These are phyloP conservation scores for Macrostomum cliftonense DNA, from an alignment of 2,888 invertebrate species.

Conservation along the genomic window DNA sequence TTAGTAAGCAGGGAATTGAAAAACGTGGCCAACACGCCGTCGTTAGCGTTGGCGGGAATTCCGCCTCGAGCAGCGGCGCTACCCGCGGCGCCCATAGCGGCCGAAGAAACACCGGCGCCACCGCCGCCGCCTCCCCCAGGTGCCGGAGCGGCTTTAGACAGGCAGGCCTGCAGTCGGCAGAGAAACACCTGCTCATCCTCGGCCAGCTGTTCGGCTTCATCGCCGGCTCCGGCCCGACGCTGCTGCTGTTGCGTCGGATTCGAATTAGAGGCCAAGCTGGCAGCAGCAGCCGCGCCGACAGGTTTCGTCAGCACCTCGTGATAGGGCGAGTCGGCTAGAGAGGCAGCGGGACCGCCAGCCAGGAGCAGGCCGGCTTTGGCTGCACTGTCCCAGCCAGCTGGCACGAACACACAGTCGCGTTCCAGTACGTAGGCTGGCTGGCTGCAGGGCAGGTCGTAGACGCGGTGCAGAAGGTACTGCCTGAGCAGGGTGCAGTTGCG, in stretches of 20 bases:
- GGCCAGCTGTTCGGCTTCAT: slow-evolving; percentile 70
- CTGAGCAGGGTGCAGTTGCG: slow-evolving; percentile 94
- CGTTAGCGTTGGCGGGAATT: slow-evolving; percentile 51
- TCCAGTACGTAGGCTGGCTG: slow-evolving; percentile 88
- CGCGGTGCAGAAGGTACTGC: slow-evolving; percentile 88
- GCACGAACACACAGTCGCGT: slow-evolving; percentile 89
- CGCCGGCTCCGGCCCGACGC: slow-evolving; percentile 40
- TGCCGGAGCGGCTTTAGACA: slow-evolving; percentile 1
- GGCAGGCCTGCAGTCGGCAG: background rate
- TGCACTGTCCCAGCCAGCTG: slow-evolving; percentile 94
- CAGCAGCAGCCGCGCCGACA: background rate
- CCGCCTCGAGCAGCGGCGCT: slow-evolving; percentile 33
- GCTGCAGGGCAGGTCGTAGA: slow-evolving; percentile 81
- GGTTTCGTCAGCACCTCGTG: slow-evolving; percentile 77
- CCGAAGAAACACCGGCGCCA: no score
- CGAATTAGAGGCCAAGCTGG: no score
- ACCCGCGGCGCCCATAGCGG: no score
- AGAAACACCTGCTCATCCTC: slow-evolving; percentile 67
- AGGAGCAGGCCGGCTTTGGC: slow-evolving; percentile 83
- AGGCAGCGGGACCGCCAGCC: slow-evolving; percentile 48
- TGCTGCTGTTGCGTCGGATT: no score
- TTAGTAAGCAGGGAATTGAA: slow-evolving; percentile 89
- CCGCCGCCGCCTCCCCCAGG: no score
- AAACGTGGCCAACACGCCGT: slow-evolving; percentile 87
- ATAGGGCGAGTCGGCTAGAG: slow-evolving; percentile 68